Evolutionary conservation across 2,113 vertebrate genomes (phyloP), one percentile per base, ranked within the genome.

Genomic region (Xenus cinereus): DNA sequence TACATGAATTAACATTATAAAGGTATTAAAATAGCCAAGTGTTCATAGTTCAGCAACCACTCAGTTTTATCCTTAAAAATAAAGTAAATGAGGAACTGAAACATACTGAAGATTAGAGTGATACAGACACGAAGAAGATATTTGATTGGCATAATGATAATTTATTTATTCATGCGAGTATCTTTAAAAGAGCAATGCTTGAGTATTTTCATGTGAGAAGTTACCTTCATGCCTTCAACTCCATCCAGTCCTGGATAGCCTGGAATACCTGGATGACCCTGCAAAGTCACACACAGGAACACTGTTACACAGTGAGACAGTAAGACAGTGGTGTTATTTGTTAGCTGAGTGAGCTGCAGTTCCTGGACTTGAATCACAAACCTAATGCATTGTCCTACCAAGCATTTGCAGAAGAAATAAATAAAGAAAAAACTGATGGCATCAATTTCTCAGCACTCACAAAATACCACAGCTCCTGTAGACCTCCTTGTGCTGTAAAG

Each of bases 221-320:
- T 94, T 98, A 99, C 99, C 99, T 99, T 99, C 64, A 91, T 71
- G 96, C 99, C 99, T 63, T 63, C 76, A 1, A 98, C 97, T 87
- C 98, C 98, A 94, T 97, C 95, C 67, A 94, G 74, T 78, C 99
- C 99, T 56, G 96, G 87, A 86, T 96, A 92, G 51, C 99, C 99
- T 43, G 97, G 60, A 24, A 96, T 73, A 33, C 99, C 99, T 30
- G 93, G 59, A 66, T 87, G 95, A 28, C 99, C 99, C 95, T 97
- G 81, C 24, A 67, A 96, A 72, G 95, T 51, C 95, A 96, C 45
- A 91, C 4, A 67, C 1, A 28, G 46, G 46, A 97, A 37, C 10
- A 57, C 1, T 45, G 78, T 94, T 68, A 90, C 14, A 73, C 57
- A 86, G 16, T 28, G 51, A 84, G 45, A 82, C 28, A 91, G 1